phyloP scores from a whole-genome alignment of 2,888 invertebrate species.

The Ptilodon capucinus region DNA sequence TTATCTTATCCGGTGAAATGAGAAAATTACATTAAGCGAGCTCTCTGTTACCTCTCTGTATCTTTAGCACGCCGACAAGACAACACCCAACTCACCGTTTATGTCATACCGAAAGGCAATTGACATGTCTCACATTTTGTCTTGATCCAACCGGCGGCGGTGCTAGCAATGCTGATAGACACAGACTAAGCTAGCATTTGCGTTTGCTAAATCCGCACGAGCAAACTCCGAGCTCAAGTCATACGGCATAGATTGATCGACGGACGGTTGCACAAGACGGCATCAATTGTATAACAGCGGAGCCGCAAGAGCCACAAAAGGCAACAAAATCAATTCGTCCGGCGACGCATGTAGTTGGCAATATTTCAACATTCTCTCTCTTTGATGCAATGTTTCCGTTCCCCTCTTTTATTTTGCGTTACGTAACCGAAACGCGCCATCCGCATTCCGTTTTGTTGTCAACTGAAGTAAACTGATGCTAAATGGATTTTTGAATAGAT shows the following conservation, averaged over 20 bases:
- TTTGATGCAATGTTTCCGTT: conserved; percentile 69
- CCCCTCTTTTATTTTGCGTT: conserved; percentile 49
- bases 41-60: no score
- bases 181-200: background rate
- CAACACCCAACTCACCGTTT: no score
- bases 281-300: conserved; percentile 38
- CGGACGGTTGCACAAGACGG: conserved; percentile 9
- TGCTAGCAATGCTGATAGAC: no score
- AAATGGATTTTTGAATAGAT: conserved; percentile 9
- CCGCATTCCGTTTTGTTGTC: conserved; percentile 42
- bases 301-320: conserved; percentile 49
- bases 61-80: no score
- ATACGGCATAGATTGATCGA: conserved; percentile 3
- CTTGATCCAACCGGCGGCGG: no score
- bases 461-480: conserved; percentile 31
- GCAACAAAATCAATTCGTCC: conserved; percentile 65
- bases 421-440: conserved; percentile 46
- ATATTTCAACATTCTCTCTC: conserved; percentile 63
- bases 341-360: conserved; percentile 71
- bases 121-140: no score
- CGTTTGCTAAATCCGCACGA: background rate
- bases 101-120: no score
- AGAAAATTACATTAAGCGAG: no score
- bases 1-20: no score
- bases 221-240: background rate